Conservation (phyloP, 2,113 vertebrate species). For the Gadus macrocephalus region DNA sequence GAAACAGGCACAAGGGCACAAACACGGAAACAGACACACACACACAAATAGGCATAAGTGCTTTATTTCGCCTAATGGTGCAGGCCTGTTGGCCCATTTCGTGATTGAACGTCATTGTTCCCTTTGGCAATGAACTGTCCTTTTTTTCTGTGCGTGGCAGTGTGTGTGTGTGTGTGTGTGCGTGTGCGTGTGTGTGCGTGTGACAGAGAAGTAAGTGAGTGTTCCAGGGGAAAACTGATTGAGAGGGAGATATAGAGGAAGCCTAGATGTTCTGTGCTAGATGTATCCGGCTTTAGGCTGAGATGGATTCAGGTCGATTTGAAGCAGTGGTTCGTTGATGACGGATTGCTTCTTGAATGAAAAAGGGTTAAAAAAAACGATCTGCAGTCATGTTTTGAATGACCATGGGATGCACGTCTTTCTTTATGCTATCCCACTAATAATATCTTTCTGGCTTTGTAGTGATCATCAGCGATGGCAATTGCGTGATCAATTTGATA, state of each 20-base stretch:
- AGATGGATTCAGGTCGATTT: not conserved
- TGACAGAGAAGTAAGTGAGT: not conserved
- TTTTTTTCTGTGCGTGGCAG: not conserved
- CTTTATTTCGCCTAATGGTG: constrained; percentile 4
- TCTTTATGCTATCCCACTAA: too few species aligned
- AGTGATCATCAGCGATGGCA: too few species aligned
- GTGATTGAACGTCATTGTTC: not conserved
- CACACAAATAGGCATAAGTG: not conserved
- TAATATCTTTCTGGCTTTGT: too few species aligned
- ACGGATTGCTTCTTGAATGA: too few species aligned
- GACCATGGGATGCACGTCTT: too few species aligned
- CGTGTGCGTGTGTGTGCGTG: not conserved
- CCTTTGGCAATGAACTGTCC: not conserved
- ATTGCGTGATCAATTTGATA: too few species aligned
- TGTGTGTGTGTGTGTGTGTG: too few species aligned
- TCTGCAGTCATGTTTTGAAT: too few species aligned
- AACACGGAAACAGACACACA: constrained; percentile 6
- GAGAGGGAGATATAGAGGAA: not conserved
- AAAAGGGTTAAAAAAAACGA: too few species aligned
- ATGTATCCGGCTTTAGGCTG: not conserved
- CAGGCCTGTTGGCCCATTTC: constrained; percentile 8
- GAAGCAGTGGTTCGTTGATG: not conserved
- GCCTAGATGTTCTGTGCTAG: not conserved
- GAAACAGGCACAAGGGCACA: constrained; percentile 4
- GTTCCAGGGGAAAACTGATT: not conserved